Percentiles rank a stretch among this genome's conserved stretches.
phyloP scores from a whole-genome alignment of 1,140 invertebrate species.

The Halesus radiatus region DNA sequence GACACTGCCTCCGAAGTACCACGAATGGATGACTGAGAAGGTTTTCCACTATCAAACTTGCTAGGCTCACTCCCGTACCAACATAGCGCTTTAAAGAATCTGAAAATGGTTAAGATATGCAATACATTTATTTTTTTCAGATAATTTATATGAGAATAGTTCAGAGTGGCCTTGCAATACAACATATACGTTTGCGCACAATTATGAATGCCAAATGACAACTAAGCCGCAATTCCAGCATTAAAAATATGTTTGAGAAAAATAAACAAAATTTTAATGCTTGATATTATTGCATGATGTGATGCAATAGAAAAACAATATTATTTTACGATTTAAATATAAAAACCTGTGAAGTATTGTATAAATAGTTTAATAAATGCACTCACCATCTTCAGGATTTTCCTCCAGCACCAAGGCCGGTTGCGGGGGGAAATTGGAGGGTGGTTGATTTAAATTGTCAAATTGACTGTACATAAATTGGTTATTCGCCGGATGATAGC shows the following conservation, averaged over 20 bases:
- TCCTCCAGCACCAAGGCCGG: slow-evolving; percentile 65
- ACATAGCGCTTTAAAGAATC: slow-evolving; percentile 73
- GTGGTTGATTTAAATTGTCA: slow-evolving; percentile 40
- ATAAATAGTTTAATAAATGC: not conserved
- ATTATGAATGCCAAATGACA: not conserved
- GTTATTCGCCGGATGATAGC: slow-evolving; percentile 60
- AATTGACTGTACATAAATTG: slow-evolving; percentile 56
- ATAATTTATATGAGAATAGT: too few species aligned
- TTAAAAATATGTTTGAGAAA: too few species aligned
- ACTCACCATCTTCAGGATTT: slow-evolving; percentile 69
- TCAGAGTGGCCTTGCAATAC: too few species aligned
- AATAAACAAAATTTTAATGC: too few species aligned
- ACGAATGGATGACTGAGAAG: slow-evolving; percentile 94
- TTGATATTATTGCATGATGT: too few species aligned
- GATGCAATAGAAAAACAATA: too few species aligned
- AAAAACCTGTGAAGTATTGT: not conserved
- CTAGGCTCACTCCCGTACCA: slow-evolving; percentile 80
- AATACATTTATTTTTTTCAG: too few species aligned
- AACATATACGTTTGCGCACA: too few species aligned
- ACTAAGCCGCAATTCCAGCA: not conserved
- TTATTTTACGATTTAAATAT: not conserved
- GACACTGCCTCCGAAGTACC: slow-evolving; percentile 92
- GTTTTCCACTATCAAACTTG: slow-evolving; percentile 88
- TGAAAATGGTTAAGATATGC: not conserved
- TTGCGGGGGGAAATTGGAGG: slow-evolving; percentile 10